A percentile compares a stretch with the other conserved stretches of the same genome.
These are phyloP conservation scores for Pseudomyrmex flavicornis DNA, from an alignment of 1,140 invertebrate genomes.

Conservation along the genomic window DNA sequence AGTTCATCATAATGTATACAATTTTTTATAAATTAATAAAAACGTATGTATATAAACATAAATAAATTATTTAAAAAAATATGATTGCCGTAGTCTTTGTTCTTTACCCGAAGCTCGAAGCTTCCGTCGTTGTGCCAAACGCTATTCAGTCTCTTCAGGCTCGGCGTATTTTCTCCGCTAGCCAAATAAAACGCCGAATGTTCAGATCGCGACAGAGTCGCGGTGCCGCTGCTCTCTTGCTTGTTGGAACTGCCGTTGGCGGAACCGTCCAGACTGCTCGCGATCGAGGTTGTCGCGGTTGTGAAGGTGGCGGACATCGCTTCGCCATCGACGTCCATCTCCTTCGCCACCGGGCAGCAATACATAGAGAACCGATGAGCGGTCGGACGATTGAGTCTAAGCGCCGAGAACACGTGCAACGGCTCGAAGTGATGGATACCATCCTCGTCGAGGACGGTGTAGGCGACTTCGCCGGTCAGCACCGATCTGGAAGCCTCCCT, in stretches of 20 bases:
- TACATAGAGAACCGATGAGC: constrained; percentile 89
- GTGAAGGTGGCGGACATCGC: constrained; percentile 77
- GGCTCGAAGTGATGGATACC: constrained; percentile 92
- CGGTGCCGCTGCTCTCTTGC: constrained; percentile 72
- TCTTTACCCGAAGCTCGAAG: constrained; percentile 76
- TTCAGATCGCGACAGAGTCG: constrained; percentile 77
- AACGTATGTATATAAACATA: not conserved
- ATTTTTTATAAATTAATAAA: not conserved
- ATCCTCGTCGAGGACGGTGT: constrained; percentile 91
- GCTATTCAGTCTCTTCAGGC: constrained; percentile 79
- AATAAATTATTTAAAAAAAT: not conserved
- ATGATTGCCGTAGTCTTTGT: not conserved
- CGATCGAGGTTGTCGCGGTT: constrained; percentile 71
- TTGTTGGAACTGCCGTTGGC: constrained; percentile 72
- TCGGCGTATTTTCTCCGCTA: constrained; percentile 83
- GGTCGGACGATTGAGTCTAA: constrained; percentile 88
- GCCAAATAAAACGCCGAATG: constrained; percentile 68
- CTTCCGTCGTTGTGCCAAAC: constrained; percentile 73
- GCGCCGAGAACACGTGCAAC: constrained; percentile 89
- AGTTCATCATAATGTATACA: not conserved
- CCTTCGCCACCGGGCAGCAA: constrained; percentile 86
- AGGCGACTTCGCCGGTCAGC: constrained; percentile 90
- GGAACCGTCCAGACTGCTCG: constrained; percentile 76
- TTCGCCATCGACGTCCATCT: constrained; percentile 84
- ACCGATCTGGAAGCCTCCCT: constrained; percentile 90